phyloP scores from a whole-genome alignment of 2,113 vertebrate genomes.

The Macquaria australasica region DNA sequence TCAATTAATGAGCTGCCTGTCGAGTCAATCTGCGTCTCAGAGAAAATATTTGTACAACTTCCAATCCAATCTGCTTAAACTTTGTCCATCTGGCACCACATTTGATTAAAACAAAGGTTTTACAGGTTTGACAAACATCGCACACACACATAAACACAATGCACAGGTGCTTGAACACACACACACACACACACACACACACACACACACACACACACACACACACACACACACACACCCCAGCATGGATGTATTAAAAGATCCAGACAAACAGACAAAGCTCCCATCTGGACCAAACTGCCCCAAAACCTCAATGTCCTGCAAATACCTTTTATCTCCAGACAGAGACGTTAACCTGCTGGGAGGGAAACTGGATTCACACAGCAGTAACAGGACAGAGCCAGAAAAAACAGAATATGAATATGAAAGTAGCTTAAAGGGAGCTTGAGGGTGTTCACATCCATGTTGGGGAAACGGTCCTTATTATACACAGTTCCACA shows the following conservation, averaged over 20 bases:
- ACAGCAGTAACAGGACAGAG: neutral
- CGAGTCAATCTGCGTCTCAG: neutral
- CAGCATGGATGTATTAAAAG: neutral
- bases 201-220: neutral
- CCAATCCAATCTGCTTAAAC: neutral
- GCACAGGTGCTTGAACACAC: conserved; percentile 1
- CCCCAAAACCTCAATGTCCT: conserved; percentile 1
- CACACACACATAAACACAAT: neutral
- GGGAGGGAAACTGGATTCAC: neutral
- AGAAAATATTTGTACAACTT: neutral
- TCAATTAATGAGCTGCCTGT: neutral
- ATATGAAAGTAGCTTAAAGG: neutral
- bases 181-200: neutral
- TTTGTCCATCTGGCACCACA: conserved; percentile 1
- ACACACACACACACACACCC: neutral
- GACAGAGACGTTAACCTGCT: neutral
- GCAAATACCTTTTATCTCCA: neutral
- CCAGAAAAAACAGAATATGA: neutral
- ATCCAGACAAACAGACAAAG: neutral
- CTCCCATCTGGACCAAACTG: conserved; percentile 31
- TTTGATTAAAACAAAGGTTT: conserved; percentile 10
- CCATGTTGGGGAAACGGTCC: neutral
- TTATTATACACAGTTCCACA: neutral
- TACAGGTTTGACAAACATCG: conserved; percentile 7
- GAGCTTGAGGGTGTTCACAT: neutral